Evolutionary conservation across 92 coral and sea anemone genomes (phyloP).

Genomic region (Porites divaricata): DNA sequence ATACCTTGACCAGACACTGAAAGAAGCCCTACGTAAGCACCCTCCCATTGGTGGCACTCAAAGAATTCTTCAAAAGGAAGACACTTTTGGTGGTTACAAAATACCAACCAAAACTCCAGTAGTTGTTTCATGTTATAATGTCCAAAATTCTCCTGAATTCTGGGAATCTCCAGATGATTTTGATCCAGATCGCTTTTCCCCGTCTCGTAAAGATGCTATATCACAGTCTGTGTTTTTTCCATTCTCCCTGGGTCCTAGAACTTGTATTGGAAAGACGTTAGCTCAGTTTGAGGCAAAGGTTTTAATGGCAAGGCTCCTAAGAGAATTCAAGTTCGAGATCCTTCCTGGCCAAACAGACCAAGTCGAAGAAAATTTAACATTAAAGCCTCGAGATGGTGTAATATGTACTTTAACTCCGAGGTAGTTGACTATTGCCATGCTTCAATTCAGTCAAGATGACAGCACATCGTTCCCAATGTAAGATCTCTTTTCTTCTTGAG

Average conservation of each 20-base stretch:
- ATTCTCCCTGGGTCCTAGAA: constrained; percentile 82
- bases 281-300: constrained; percentile 92
- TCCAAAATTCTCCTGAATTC: constrained; percentile 54
- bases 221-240: constrained; percentile 67
- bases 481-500: too few relatives aligned
- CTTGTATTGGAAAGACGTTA: constrained; percentile 82
- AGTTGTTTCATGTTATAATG: background rate
- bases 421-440: background rate
- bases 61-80: constrained; percentile 42
- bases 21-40: constrained; percentile 79
- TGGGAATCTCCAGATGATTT: constrained; percentile 76
- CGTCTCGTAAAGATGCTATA: constrained; percentile 42
- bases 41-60: constrained; percentile 55
- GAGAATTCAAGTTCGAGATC: constrained; percentile 64
- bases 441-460: too few relatives aligned
- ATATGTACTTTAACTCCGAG: constrained; percentile 50
- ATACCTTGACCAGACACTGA: constrained; percentile 76
- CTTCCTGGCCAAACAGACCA: constrained; percentile 67
- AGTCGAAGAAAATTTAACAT: constrained; percentile 57
- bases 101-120: constrained; percentile 60
- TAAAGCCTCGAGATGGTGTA: constrained; percentile 80
- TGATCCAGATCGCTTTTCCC: constrained; percentile 82
- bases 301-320: constrained; percentile 76
- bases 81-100: constrained; percentile 58
- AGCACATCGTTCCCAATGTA: too few relatives aligned